Base-by-base conservation (phyloP, 2,888 invertebrate species). In the Scelioninae gen. 2 region DNA sequence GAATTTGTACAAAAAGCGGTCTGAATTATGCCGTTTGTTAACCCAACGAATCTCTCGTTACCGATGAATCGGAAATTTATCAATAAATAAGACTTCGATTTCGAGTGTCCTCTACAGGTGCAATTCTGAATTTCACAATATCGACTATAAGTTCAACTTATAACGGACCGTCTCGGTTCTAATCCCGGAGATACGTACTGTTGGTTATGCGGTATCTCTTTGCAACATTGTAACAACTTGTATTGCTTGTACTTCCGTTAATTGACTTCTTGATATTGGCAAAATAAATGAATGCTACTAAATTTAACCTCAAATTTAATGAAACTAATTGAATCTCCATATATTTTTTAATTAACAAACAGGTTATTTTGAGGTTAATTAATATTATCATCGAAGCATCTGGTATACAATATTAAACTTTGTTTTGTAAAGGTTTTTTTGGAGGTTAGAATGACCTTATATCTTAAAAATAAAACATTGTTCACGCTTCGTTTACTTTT, bases 141-240 rank as follows among this genome's bases (percentile, higher is more conserved):
- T 57, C 31, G 33, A 18, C 11, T 43, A 15, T 9, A 33, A 45
- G 43, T 57, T 57, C 43, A 10, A 43, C 15, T 57, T 43, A 33
- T 43, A 43, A 31, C 19, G 33, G 13, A 33, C 19, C 28, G 28
- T 43, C 43, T 43, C 13, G 25, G 33, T 43, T 4, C 33, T 57
- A 57, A 33, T 57, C 57, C 19, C 7, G 1, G 10, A 18, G 43
- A 43, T 19, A 57, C 57, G 57, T 45, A 43, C 43, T 10, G 18
- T 45, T 57, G 43, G 45, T 57, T 57, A 57, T 57, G 57, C 33
- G 57, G 33, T 33, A 33, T 45, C 45, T 37, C 15, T 39, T 57
- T 57, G 45, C 31, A 57, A 45, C 33, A 41, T 31, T 39, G 39
- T 41, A 41, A 43, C 41, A 31, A 43, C 9, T 57, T 19, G 45